Base-by-base conservation (phyloP, 2,797 vertebrate genomes). In the Agapornis canus region DNA sequence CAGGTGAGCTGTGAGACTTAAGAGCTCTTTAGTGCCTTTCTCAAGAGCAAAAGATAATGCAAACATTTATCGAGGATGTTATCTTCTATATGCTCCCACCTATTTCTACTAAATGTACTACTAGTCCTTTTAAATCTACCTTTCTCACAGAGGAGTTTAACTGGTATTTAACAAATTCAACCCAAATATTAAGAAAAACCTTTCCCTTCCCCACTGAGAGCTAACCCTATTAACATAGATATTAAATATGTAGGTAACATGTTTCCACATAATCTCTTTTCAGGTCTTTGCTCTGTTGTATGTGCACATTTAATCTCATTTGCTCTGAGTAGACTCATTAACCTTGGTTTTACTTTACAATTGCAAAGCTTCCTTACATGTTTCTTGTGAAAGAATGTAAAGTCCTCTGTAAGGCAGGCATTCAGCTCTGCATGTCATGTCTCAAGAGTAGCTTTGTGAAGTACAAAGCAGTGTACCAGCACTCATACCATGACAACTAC, bases 81-180 rank as follows among this genome's bases (percentile, higher is more conserved):
- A 18, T 4, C 3, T 0, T 23, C 8, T 32, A 10, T 61, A 20
- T 11, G 2, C 3, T 52, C 6, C 7, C 16, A 73, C 12, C 11
- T 54, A n/a, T 86, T 83, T 81, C 29, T 78, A 29, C 16, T 71
- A 42, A 60, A 51, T 32, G 72, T 61, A 79, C 17, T 48, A 42
- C 3, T 17, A 59, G 5, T 45, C 2, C 18, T 70, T 73, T 63
- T 19, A 87, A 79, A 60, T 66, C 23, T 7, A 20, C 31, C 19
- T 45, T 82, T 63, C 29, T 20, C 22, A 39, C 4, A 18, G 63
- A 81, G 5, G 29, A 42, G 66, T 91, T 92, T 64, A 89, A 60
- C 11, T 35, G 6, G 13, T 75, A 57, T 68, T 83, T 52, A 40
- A 65, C 14, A 84, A 76, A 79, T 47, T 82, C 47, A 73, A 29